phyloP scores from a whole-genome alignment of 2,113 vertebrate species.

The Eulacestoma nigropectus region DNA sequence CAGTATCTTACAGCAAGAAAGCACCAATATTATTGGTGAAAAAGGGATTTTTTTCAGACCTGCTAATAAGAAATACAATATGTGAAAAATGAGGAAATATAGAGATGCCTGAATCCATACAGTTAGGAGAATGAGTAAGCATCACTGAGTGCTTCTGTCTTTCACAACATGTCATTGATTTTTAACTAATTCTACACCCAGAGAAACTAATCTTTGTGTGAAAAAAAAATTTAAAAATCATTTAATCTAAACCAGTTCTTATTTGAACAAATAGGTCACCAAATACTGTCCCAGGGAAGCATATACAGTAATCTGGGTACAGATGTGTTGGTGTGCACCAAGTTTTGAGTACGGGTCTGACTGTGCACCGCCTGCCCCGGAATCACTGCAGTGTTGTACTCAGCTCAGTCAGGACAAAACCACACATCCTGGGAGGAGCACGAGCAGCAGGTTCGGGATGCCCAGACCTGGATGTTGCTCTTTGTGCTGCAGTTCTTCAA shows the following conservation, averaged over 20 bases:
- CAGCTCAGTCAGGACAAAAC: background rate
- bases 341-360: background rate
- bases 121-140: background rate
- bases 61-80: background rate
- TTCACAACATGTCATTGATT: constrained; percentile 2
- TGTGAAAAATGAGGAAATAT: background rate
- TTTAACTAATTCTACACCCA: background rate
- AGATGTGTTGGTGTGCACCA: background rate
- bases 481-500: background rate
- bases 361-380: background rate
- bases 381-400: background rate
- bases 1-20: background rate
- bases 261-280: background rate
- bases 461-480: background rate
- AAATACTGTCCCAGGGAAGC: background rate
- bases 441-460: background rate
- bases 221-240: background rate
- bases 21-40: background rate
- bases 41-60: background rate
- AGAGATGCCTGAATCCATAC: background rate
- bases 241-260: background rate
- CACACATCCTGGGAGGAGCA: background rate
- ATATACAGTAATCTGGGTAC: background rate
- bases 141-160: background rate
- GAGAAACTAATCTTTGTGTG: background rate